Evolutionary conservation across 2,113 vertebrate species (phyloP).

Genomic region (Pelecanoides urinatrix): DNA sequence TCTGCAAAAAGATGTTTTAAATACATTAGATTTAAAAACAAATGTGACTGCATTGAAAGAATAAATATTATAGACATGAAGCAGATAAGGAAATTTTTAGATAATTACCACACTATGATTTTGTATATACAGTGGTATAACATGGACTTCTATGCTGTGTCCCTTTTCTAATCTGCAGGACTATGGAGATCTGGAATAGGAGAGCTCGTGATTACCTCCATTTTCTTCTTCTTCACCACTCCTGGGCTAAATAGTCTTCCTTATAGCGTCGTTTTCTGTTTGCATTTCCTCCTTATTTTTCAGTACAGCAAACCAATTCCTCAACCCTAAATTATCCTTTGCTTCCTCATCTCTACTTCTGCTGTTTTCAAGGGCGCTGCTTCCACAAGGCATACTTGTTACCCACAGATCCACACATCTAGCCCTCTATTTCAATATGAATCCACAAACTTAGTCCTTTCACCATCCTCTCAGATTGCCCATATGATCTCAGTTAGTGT

Average conservation of each 20-base stretch:
- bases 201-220: neutral
- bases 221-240: neutral
- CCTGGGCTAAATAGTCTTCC: neutral
- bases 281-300: neutral
- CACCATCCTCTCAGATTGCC: neutral
- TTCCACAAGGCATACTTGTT: neutral
- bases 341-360: neutral
- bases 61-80: neutral
- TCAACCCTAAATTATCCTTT: neutral
- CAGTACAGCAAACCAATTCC: neutral
- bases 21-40: neutral
- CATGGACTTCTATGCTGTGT: neutral
- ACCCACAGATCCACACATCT: neutral
- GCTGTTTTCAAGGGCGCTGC: neutral
- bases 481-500: neutral
- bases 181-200: neutral
- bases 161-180: neutral
- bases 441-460: neutral
- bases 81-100: neutral
- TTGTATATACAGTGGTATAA: neutral
- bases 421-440: neutral
- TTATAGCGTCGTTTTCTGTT: neutral
- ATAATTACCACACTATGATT: neutral
- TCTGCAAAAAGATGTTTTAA: constrained; percentile 74
- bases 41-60: neutral